Evolutionary conservation across 2,113 vertebrate species (phyloP), one percentile per base, ranked within the genome.

Genomic region (Madoqua kirkii): DNA sequence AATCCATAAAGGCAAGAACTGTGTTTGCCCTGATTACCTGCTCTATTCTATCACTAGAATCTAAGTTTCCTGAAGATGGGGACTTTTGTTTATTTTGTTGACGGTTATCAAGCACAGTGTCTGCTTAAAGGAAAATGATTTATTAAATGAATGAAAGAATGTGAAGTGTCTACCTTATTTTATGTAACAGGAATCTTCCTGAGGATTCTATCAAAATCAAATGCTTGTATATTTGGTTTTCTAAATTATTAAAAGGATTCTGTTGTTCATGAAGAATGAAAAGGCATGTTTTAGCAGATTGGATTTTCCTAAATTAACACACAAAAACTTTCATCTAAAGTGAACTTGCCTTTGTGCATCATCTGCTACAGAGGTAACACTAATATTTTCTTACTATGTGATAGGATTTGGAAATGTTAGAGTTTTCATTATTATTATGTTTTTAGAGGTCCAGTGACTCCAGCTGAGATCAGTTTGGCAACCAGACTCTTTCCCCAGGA

Each of bases 391-490:
- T 89, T 87, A 33, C 57, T 64, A 6, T 21, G 21, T 84, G 31
- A 45, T 54, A 96, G 59, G 27, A 62, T 93, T 31, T 95, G 31
- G 40, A 89, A 59, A 48, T 50, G 25, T 43, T 25, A 3, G 78
- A 82, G 59, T 91, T 86, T 93, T 96, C 62, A 62, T 33, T 84
- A 16, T 88, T 62, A 29, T 48, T 91, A 33, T 91, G 31, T 21
- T 95, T 97, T 55, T 81, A 97, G 95, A 90, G 52, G 89, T 43
- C 40, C 60, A 27, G 85, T 23, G 52, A 79, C 88, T 87, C 62
- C 81, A 67, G 10, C 9, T 82, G 89, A 87, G 27, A 55, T 59
- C 85, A 82, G 27, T 12, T 62, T 84, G 87, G 62, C 78, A 96
- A 78, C 43, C 45, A 79, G 36, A 78, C 57, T 64, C 50, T 64